Conservation (phyloP, 2,113 vertebrate species). For the Antechinus flavipes region DNA sequence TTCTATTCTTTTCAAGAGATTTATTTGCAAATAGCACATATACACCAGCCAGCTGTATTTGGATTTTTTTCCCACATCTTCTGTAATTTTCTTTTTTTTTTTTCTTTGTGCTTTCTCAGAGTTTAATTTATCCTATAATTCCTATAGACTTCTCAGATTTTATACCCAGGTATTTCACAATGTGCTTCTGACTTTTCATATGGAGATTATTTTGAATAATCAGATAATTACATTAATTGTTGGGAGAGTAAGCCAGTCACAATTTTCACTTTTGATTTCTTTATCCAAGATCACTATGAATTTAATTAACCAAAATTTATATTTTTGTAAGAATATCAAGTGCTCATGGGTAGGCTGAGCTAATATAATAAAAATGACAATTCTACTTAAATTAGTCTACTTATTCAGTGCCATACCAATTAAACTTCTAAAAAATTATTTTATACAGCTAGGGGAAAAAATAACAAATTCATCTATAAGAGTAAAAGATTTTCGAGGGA, state of each 20-base stretch:
- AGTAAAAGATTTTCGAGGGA: too few relatives aligned
- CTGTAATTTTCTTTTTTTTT: not conserved
- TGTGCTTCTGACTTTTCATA: not conserved
- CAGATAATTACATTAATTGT: constrained; percentile 9
- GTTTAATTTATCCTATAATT: constrained; percentile 29
- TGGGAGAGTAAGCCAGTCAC: not conserved
- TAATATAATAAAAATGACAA: too few relatives aligned
- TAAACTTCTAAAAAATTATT: too few relatives aligned
- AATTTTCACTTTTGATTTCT: constrained; percentile 17
- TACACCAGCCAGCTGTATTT: constrained; percentile 4
- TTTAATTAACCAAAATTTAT: too few relatives aligned
- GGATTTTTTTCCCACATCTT: not conserved
- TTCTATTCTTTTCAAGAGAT: constrained; percentile 21
- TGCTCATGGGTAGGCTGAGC: too few relatives aligned
- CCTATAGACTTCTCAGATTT: not conserved
- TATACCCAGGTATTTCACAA: not conserved
- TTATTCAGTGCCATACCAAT: too few relatives aligned
- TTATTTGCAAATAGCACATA: not conserved
- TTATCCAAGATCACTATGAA: not conserved
- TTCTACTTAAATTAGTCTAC: too few relatives aligned
- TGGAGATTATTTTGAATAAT: not conserved
- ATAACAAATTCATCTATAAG: too few relatives aligned
- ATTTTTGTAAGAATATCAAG: too few relatives aligned
- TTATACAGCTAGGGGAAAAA: too few relatives aligned
- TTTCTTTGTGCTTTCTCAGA: constrained; percentile 31